Evolutionary conservation across 2,113 vertebrate species (phyloP).

Genomic region (Tamias sibiricus): DNA sequence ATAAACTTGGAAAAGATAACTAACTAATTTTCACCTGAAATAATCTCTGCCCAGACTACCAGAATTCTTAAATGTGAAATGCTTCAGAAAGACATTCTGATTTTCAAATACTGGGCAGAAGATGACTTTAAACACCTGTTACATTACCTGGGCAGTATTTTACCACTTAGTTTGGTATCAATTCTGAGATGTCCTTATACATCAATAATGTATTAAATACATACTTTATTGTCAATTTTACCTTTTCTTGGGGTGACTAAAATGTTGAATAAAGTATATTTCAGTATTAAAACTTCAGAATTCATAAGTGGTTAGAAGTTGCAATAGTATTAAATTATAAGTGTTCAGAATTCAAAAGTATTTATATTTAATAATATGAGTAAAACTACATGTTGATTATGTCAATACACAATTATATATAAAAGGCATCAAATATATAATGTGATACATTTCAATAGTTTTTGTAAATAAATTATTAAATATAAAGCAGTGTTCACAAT

Average conservation of each 20-base stretch:
- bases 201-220: neutral
- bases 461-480: neutral
- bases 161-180: neutral
- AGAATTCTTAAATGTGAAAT: neutral
- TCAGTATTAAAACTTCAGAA: neutral
- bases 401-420: neutral
- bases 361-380: neutral
- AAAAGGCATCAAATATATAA: no score
- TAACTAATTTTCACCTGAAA: neutral
- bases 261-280: neutral
- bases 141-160: neutral
- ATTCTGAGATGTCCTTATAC: neutral
- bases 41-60: neutral
- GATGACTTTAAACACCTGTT: neutral
- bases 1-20: neutral
- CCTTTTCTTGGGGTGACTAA: neutral
- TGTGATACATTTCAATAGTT: no score
- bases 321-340: neutral
- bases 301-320: neutral
- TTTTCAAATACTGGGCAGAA: neutral
- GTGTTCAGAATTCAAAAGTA: neutral
- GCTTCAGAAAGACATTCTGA: neutral
- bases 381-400: neutral
- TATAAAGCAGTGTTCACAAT: neutral
- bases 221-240: neutral